These are phyloP conservation scores for Lemur catta DNA, from an alignment of 2,797 vertebrate species.

Conservation along the genomic window DNA sequence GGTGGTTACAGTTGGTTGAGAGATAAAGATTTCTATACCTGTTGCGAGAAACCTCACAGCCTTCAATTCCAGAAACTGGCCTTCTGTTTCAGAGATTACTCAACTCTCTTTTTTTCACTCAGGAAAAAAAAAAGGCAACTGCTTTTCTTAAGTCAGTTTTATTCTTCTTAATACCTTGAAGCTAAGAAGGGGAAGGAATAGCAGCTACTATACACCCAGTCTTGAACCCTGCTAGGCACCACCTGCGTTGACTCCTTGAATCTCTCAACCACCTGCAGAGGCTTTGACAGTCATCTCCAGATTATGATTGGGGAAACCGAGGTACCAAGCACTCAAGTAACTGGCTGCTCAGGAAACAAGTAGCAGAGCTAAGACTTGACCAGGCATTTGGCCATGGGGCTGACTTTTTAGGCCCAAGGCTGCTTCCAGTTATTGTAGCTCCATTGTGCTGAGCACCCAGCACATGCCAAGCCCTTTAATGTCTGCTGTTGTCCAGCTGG, in stretches of 20 bases:
- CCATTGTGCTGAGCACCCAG: background rate
- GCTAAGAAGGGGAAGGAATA: background rate
- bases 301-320: background rate
- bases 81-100: conserved; percentile 45
- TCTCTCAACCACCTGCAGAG: background rate
- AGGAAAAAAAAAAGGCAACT: background rate
- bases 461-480: too few species aligned
- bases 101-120: background rate
- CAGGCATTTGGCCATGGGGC: background rate
- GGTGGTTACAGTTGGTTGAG: background rate
- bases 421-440: accelerated
- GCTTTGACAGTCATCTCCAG: background rate
- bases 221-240: background rate
- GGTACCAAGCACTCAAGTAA: background rate
- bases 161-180: background rate
- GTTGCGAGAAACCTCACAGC: conserved; percentile 25
- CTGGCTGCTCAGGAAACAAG: background rate
- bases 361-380: background rate
- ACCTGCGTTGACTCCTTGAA: accelerated
- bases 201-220: background rate
- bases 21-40: background rate
- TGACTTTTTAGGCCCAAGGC: background rate
- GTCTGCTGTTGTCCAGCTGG: too few species aligned
- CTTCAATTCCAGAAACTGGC: background rate
- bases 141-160: background rate